phyloP scores from a whole-genome alignment of 92 coral and sea anemone genomes.

The Zoanthus solanderi region DNA sequence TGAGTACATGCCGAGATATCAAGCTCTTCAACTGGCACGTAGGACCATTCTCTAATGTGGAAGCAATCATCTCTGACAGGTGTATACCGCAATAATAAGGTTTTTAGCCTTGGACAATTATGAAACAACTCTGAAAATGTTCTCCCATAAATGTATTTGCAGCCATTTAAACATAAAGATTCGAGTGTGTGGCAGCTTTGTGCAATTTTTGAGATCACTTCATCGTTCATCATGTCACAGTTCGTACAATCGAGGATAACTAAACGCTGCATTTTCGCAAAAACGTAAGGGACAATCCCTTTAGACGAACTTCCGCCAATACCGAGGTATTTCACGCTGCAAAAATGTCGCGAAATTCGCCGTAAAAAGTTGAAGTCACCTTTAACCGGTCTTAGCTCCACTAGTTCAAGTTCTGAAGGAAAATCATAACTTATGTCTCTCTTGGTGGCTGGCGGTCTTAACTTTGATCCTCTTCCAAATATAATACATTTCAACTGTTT shows the following conservation, averaged over 20 bases:
- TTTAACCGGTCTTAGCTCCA: conserved; percentile 93
- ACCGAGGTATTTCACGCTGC: conserved; percentile 90
- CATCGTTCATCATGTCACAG: conserved; percentile 98
- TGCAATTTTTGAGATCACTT: conserved; percentile 87
- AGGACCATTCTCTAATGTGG: conserved; percentile 82
- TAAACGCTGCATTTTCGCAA: conserved; percentile 91
- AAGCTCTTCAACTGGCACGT: conserved; percentile 87
- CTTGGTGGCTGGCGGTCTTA: conserved; percentile 70
- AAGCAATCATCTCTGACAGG: conserved; percentile 98
- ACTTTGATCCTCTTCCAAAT: conserved; percentile 94
- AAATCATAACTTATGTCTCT: conserved; percentile 79
- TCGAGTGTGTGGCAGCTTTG: conserved; percentile 93
- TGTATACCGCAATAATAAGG: conserved; percentile 94
- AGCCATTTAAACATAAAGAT: conserved; percentile 95
- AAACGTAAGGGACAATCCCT: conserved; percentile 92
- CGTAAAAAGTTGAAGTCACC: conserved; percentile 95
- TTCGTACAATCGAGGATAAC: conserved; percentile 97
- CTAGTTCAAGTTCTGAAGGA: conserved; percentile 89
- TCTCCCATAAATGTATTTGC: conserved; percentile 93
- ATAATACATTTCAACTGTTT: conserved; percentile 82
- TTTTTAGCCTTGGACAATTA: conserved; percentile 83
- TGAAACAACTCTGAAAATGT: conserved; percentile 85
- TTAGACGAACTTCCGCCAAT: conserved; percentile 94
- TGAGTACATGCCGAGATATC: conserved; percentile 99
- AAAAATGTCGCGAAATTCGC: conserved; percentile 91